Evolutionary conservation across 53 echinoderm and acorn worm genomes (phyloP).

Genomic region (Actinopyga echinites): DNA sequence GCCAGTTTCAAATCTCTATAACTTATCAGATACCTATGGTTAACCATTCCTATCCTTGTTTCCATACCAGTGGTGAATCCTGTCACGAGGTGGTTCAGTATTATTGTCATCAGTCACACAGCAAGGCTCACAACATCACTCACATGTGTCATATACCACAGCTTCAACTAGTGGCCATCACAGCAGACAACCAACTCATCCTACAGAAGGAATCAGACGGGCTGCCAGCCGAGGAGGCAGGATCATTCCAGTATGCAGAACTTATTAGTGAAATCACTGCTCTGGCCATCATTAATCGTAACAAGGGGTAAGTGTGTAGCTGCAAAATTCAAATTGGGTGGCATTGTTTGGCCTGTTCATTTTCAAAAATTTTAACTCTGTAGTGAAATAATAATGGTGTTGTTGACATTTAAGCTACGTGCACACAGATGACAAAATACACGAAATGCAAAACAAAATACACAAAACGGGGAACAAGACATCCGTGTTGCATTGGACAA

Average conservation of each 20-base stretch:
- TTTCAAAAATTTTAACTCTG: too few species aligned
- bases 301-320: background rate
- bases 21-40: too few species aligned
- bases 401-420: too few species aligned
- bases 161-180: slow-evolving; percentile 73
- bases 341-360: too few species aligned
- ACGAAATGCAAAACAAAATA: too few species aligned
- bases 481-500: too few species aligned
- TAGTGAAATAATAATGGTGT: too few species aligned
- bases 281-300: background rate
- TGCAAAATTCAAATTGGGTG: too few species aligned
- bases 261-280: slow-evolving; percentile 66
- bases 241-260: slow-evolving; percentile 75
- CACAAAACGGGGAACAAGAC: too few species aligned
- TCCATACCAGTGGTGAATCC: slow-evolving; percentile 45
- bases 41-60: background rate
- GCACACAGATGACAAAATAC: too few species aligned
- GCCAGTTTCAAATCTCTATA: too few species aligned
- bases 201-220: slow-evolving; percentile 62
- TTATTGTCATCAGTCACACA: slow-evolving; percentile 65
- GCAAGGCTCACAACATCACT: slow-evolving; percentile 60
- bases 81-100: slow-evolving; percentile 65
- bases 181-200: slow-evolving; percentile 69
- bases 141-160: slow-evolving; percentile 68
- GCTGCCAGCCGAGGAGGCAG: slow-evolving; percentile 48